A percentile compares a stretch with the other conserved stretches of the same genome.
Evolutionary conservation across 2,888 invertebrate genomes (phyloP).

Genomic region (Melanostoma mellinum): DNA sequence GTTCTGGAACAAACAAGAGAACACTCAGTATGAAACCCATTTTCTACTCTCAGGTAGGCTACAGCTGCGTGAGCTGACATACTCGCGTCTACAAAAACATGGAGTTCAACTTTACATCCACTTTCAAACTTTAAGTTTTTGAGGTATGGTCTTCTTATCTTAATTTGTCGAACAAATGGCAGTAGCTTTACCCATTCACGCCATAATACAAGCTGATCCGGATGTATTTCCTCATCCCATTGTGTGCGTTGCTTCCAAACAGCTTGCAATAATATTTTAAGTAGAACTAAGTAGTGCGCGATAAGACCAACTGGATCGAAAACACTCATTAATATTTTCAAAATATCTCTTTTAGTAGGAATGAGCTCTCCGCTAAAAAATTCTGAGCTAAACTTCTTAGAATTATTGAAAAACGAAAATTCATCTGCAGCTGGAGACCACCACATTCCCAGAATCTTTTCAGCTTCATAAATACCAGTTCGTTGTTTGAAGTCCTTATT

Average conservation of each 20-base stretch:
- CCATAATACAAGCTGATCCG: neutral
- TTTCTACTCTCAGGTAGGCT: neutral
- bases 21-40: neutral
- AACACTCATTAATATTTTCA: constrained; percentile 37
- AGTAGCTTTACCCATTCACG: neutral
- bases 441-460: constrained; percentile 35
- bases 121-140: neutral
- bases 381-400: neutral
- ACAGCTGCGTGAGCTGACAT: constrained; percentile 12
- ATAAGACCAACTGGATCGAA: constrained; percentile 41
- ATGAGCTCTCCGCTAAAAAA: neutral
- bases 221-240: constrained; percentile 1
- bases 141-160: neutral
- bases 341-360: constrained; percentile 35
- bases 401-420: constrained; percentile 4
- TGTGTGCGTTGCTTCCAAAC: neutral
- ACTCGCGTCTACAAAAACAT: constrained; percentile 10
- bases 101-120: constrained; percentile 28
- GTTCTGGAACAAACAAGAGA: neutral
- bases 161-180: neutral
- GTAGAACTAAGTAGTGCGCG: constrained; percentile 6
- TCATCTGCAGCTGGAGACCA: constrained; percentile 12
- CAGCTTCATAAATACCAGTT: neutral
- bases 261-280: neutral
- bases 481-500: neutral